phyloP scores from a whole-genome alignment of 1,140 invertebrate species.

The Drosophila paulistorum region DNA sequence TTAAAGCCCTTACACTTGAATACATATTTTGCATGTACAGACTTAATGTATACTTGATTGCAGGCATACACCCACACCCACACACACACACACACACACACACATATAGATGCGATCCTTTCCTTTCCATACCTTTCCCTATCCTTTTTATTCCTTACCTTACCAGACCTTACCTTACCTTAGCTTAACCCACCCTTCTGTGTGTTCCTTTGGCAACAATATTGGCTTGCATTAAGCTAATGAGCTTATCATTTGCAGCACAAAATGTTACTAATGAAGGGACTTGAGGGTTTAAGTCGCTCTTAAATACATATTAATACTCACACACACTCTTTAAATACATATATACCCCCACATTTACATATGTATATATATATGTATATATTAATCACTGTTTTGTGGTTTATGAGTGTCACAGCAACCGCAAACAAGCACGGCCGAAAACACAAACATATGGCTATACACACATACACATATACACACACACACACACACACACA shows the following conservation, averaged over 20 bases:
- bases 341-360: background rate
- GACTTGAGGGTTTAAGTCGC: slow-evolving; percentile 26
- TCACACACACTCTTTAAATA: background rate
- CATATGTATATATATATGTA: slow-evolving; percentile 18
- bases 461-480: no score
- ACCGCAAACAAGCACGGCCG: background rate
- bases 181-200: no score
- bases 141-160: no score
- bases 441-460: background rate
- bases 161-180: no score
- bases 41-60: slow-evolving; percentile 27
- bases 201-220: slow-evolving; percentile 40
- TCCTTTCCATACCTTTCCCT: no score
- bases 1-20: slow-evolving; percentile 18
- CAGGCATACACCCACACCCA: background rate
- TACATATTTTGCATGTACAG: slow-evolving; percentile 36
- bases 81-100: background rate
- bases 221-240: slow-evolving; percentile 64
- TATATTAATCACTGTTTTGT: slow-evolving; percentile 16
- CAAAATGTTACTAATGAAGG: slow-evolving; percentile 60
- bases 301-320: slow-evolving; percentile 34
- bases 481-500: no score
- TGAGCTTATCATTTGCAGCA: slow-evolving; percentile 55
- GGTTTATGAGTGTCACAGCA: slow-evolving; percentile 8
- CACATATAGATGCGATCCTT: background rate